Evolutionary conservation across 2,888 invertebrate genomes (phyloP).

Genomic region (Acanthosoma haemorrhoidale): DNA sequence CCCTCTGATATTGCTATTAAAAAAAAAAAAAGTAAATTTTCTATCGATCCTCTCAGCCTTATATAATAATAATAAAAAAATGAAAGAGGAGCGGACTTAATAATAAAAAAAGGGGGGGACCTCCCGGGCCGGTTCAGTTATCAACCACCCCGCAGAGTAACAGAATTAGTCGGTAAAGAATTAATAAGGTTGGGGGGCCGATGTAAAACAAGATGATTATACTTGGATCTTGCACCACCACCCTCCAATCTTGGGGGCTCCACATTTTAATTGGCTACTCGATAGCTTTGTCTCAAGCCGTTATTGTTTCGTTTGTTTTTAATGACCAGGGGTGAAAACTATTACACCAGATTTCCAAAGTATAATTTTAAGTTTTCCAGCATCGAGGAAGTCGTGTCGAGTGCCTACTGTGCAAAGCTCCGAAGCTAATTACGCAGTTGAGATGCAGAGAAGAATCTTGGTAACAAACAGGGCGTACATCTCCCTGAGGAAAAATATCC

Average conservation of each 20-base stretch:
- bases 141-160: not conserved
- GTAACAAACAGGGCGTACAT: too few species aligned
- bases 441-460: too few species aligned
- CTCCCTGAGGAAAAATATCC: too few species aligned
- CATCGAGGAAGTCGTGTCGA: too few species aligned
- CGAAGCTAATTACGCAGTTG: too few species aligned
- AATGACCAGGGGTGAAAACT: too few species aligned
- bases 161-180: constrained; percentile 8
- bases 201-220: constrained; percentile 12
- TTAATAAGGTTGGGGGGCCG: constrained; percentile 16
- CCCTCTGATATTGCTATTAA: not conserved
- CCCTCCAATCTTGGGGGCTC: not conserved
- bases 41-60: not conserved
- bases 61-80: constrained; percentile 12
- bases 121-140: not conserved
- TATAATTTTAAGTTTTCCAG: too few species aligned
- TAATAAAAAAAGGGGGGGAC: constrained; percentile 9
- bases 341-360: too few species aligned
- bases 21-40: not conserved
- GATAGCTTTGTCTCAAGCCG: too few species aligned
- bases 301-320: too few species aligned
- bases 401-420: too few species aligned
- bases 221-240: not conserved
- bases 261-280: not conserved
- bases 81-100: not conserved